A percentile compares a stretch with the other conserved stretches of the same genome.
phyloP scores from a whole-genome alignment of 1,140 invertebrate species.

The Venustaconcha ellipsiformis region DNA sequence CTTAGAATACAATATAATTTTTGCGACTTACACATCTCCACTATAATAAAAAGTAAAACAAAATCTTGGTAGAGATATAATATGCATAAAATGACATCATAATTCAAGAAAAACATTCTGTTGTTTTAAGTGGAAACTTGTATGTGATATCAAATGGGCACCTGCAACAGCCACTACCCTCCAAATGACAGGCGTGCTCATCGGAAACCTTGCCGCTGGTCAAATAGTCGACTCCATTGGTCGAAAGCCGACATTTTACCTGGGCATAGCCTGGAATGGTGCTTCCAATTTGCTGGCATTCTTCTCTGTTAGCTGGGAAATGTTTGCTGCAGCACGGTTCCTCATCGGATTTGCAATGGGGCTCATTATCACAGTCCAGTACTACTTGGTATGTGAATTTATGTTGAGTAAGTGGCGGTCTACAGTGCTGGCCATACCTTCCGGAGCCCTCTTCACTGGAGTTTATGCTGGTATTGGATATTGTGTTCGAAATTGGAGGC shows the following conservation, averaged over 20 bases:
- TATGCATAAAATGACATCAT: background rate
- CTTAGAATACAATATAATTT: background rate
- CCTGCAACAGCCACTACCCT: constrained; percentile 45
- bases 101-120: background rate
- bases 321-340: constrained; percentile 52
- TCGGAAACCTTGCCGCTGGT: constrained; percentile 42
- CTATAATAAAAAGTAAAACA: too few relatives aligned
- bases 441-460: constrained; percentile 8
- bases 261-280: constrained; percentile 18
- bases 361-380: constrained; percentile 22
- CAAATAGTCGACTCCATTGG: constrained; percentile 52
- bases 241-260: constrained; percentile 42
- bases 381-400: constrained; percentile 30
- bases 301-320: constrained; percentile 47
- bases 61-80: too few relatives aligned
- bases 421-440: constrained; percentile 18
- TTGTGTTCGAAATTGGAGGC: constrained; percentile 31
- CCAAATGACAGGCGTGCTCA: constrained; percentile 56
- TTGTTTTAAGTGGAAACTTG: constrained; percentile 50
- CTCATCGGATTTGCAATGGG: constrained; percentile 40
- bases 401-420: constrained; percentile 22
- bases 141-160: constrained; percentile 48
- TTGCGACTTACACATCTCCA: too few relatives aligned
- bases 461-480: constrained; percentile 23
- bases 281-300: constrained; percentile 32